Evolutionary conservation across 2,888 invertebrate species (phyloP).

Genomic region (Melolontha melolontha): DNA sequence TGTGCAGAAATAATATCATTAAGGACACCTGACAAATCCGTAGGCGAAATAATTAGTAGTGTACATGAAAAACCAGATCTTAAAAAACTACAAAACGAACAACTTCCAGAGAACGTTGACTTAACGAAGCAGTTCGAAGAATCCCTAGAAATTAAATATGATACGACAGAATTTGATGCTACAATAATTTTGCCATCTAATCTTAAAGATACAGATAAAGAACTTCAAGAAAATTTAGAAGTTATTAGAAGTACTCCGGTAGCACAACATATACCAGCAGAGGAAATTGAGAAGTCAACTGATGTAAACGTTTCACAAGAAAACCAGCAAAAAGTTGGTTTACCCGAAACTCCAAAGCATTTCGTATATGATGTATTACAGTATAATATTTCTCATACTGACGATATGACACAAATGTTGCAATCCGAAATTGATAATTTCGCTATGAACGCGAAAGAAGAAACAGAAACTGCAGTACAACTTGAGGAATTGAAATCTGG

Average conservation of each 20-base stretch:
- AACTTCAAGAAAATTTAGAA: too few species aligned
- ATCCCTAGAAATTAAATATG: too few species aligned
- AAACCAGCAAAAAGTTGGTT: constrained; percentile 8
- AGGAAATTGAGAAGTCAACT: constrained; percentile 1
- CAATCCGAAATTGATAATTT: constrained; percentile 41
- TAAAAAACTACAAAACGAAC: too few species aligned
- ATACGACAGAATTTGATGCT: too few species aligned
- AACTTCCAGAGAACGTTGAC: too few species aligned
- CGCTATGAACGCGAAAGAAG: constrained; percentile 25
- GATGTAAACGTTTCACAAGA: constrained; percentile 2
- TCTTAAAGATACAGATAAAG: too few species aligned
- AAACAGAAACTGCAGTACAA: neutral
- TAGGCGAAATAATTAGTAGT: too few species aligned
- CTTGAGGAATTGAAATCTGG: neutral
- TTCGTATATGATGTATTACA: constrained; percentile 41
- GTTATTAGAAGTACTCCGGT: neutral
- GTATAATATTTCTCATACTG: constrained; percentile 33
- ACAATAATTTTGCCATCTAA: too few species aligned
- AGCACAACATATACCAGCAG: neutral
- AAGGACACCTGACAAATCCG: neutral
- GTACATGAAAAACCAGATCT: too few species aligned
- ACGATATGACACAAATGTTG: constrained; percentile 38
- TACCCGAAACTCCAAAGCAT: constrained; percentile 33
- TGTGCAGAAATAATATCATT: neutral
- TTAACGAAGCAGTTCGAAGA: too few species aligned